phyloP scores from a whole-genome alignment of 2,888 invertebrate species.

The Lochmaea crataegi region DNA sequence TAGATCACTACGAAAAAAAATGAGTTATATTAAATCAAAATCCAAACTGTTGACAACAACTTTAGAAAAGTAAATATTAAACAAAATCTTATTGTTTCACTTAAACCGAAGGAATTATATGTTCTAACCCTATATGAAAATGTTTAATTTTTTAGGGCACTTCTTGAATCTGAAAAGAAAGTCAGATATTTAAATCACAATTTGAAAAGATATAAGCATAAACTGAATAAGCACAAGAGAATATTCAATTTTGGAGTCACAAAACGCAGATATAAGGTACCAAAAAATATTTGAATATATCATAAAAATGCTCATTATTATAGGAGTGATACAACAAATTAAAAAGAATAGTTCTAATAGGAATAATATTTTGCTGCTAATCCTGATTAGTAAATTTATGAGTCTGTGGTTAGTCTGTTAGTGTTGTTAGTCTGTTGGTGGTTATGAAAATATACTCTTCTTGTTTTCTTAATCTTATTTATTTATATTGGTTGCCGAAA shows the following conservation, averaged over 20 bases:
- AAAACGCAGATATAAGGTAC: slow-evolving; percentile 33
- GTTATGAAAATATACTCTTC: too few species aligned
- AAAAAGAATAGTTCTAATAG: too few species aligned
- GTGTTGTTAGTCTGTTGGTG: too few species aligned
- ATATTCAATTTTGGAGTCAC: slow-evolving; percentile 45
- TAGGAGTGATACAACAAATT: slow-evolving; percentile 47
- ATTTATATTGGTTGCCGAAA: too few species aligned
- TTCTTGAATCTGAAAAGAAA: slow-evolving; percentile 65
- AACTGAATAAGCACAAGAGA: slow-evolving; percentile 55
- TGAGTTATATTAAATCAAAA: slow-evolving; percentile 67
- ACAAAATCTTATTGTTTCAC: not conserved
- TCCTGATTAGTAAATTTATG: too few species aligned
- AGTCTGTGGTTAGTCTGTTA: too few species aligned
- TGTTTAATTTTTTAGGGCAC: slow-evolving; percentile 58
- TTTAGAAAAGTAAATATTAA: slow-evolving; percentile 70
- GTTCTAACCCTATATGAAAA: too few species aligned
- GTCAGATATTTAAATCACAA: slow-evolving; percentile 62
- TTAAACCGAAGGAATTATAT: not conserved
- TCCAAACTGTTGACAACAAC: slow-evolving; percentile 70
- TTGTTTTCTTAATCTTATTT: too few species aligned
- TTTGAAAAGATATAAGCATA: slow-evolving; percentile 63
- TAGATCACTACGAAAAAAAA: slow-evolving; percentile 58
- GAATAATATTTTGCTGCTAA: too few species aligned
- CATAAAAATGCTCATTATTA: not conserved
- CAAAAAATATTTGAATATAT: slow-evolving; percentile 8